Percentiles rank a stretch among this genome's conserved stretches.
Conservation (phyloP, 1,140 invertebrate genomes). For the Musca vetustissima region DNA sequence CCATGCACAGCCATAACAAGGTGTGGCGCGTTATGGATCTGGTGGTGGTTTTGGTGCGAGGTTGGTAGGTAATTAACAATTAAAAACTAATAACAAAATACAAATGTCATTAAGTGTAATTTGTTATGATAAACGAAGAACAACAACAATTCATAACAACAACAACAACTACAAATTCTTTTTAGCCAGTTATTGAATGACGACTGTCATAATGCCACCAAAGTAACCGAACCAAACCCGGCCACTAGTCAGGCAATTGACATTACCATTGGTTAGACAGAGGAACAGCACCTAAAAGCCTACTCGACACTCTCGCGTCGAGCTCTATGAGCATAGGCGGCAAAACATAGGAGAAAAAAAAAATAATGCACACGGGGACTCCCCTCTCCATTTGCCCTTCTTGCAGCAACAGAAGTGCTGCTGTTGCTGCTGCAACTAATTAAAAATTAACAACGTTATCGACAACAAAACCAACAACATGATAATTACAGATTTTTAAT, state of each 20-base stretch:
- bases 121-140: not conserved
- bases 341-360: too few species aligned
- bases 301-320: too few species aligned
- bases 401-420: not conserved
- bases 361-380: not conserved
- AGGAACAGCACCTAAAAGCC: too few species aligned
- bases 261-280: too few species aligned
- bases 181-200: too few species aligned
- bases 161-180: not conserved
- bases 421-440: constrained; percentile 12
- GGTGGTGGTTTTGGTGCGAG: too few species aligned
- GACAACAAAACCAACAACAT: constrained; percentile 25
- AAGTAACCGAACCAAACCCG: not conserved
- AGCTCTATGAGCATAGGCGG: too few species aligned
- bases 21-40: too few species aligned
- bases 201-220: not conserved
- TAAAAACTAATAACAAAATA: constrained; percentile 18
- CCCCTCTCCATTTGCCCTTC: too few species aligned
- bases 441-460: constrained; percentile 24
- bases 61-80: not conserved
- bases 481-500: constrained; percentile 25
- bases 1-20: too few species aligned
- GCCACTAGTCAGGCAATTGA: not conserved
- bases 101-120: constrained; percentile 12
- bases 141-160: too few species aligned